Base-by-base conservation (phyloP, 53 echinoderm and acorn worm species). In the Crossaster papposus region DNA sequence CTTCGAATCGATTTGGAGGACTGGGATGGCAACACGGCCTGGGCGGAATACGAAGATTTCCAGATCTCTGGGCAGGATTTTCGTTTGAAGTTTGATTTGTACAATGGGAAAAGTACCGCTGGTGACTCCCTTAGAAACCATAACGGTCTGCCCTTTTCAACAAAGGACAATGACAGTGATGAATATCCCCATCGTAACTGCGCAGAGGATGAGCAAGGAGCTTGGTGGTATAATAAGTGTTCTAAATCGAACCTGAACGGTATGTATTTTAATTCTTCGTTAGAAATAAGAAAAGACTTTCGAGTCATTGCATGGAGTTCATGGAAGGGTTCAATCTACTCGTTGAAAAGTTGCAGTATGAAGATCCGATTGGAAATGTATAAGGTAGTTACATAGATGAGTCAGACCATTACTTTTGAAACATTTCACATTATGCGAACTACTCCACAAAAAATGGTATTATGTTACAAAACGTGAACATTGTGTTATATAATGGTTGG, bases 151-250 rank as follows among this genome's bases (percentile, higher is more conserved):
- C 13, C 5, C n/a, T 83, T 83, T 18, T 35, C 83, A 23, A 83
- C 83, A 20, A 70, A 24, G 30, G 83, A 83, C 65, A 70, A 36
- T 17, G 83, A 83, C 30, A 83, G 70, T 51, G 83, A 83, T 29
- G 23, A 15, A 1, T 10, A 81, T 64, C 9, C 44, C 9, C 44
- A 44, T 44, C 44, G 44, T 44, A 68, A 83, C 83, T 83, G 83
- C 4, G 83, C 83, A n/a, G n/a, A 34, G 3, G 1, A 1, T 8
- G 14, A n/a, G 7, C 23, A 83, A 28, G 83, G 83, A 29, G 83
- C 36, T 3, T 83, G 83, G 83, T 83, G 83, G 83, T 83, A 31
- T 30, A 15, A 30, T 9, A 26, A 17, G 2, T 81, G 81, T 34
- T 32, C 20, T 32, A 8, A 36, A 8, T 5, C 33, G 17, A 20